phyloP scores from a whole-genome alignment of 2,113 vertebrate species.

The Aptenodytes patagonicus region DNA sequence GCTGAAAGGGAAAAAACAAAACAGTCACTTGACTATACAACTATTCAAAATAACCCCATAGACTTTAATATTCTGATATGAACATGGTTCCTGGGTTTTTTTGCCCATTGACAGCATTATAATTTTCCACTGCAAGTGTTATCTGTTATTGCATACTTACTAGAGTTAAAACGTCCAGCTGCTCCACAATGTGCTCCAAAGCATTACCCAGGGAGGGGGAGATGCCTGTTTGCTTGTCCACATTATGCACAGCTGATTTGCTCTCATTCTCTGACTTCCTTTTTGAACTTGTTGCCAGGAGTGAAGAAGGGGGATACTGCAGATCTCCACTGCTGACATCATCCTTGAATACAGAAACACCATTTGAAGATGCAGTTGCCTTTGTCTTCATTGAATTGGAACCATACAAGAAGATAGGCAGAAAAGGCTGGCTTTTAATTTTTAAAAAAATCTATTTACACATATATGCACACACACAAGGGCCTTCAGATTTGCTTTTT shows the following conservation, averaged over 20 bases:
- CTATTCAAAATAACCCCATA: not conserved
- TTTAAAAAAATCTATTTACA: not conserved
- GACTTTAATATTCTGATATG: not conserved
- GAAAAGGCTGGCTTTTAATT: not conserved
- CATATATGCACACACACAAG: not conserved
- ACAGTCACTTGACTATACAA: not conserved
- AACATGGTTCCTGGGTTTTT: not conserved
- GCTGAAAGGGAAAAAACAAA: not conserved
- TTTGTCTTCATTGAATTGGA: constrained; percentile 16
- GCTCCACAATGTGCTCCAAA: constrained; percentile 85
- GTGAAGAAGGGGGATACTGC: not conserved
- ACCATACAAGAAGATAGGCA: not conserved
- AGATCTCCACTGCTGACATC: constrained; percentile 1
- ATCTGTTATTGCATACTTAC: constrained; percentile 63
- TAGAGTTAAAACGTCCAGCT: constrained; percentile 88
- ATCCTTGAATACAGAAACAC: constrained; percentile 27
- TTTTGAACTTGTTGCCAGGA: not conserved
- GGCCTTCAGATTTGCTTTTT: constrained; percentile 64
- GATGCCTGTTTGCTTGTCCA: constrained; percentile 58
- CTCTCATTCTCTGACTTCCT: constrained; percentile 52
- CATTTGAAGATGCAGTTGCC: not conserved
- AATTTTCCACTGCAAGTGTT: not conserved
- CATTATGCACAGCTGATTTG: not conserved
- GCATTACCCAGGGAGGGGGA: constrained; percentile 70
- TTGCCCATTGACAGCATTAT: not conserved